Percentiles rank a stretch among this genome's conserved stretches.
Conservation (phyloP, 2,797 vertebrate genomes). For the Aplochiton taeniatus region DNA sequence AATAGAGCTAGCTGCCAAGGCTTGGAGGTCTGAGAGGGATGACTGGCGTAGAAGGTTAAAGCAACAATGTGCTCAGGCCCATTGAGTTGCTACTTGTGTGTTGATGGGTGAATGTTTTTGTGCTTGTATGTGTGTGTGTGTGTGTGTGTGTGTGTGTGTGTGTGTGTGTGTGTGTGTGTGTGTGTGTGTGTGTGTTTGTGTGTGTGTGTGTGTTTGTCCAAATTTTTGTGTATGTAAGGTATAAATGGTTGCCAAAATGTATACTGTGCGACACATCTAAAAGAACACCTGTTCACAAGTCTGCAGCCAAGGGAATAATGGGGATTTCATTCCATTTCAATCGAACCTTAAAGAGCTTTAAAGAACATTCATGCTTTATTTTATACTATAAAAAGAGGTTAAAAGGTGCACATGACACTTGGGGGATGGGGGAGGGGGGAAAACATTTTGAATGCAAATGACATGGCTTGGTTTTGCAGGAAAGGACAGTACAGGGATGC, state of each 20-base stretch:
- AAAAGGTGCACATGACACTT: not conserved
- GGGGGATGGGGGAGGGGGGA: not conserved
- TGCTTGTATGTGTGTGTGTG: slow-evolving; percentile 23
- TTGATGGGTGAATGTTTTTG: slow-evolving; percentile 37
- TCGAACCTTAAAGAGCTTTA: slow-evolving; percentile 52
- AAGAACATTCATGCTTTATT: slow-evolving; percentile 30
- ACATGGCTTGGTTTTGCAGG: slow-evolving; percentile 45
- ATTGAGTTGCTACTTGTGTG: slow-evolving; percentile 71
- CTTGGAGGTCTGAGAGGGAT: slow-evolving; percentile 75
- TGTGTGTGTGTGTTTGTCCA: slow-evolving; percentile 12
- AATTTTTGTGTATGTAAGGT: slow-evolving; percentile 32
- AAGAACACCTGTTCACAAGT: slow-evolving; percentile 73
- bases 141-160: slow-evolving; percentile 17
- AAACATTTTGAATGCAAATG: slow-evolving; percentile 55
- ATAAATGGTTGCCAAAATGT: slow-evolving; percentile 70
- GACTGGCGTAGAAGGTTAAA: slow-evolving; percentile 79
- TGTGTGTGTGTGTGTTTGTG: slow-evolving; percentile 24
- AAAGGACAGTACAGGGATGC: no score
- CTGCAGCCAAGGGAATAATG: slow-evolving; percentile 43
- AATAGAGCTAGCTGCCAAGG: slow-evolving; percentile 75
- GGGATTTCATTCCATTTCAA: slow-evolving; percentile 62
- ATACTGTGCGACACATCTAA: slow-evolving; percentile 51
- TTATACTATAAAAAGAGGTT: slow-evolving; percentile 26
- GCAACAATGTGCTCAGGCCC: slow-evolving; percentile 76
- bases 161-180: slow-evolving; percentile 12